Evolutionary conservation across 2,888 invertebrate genomes (phyloP), one percentile per base, ranked within the genome.

Genomic region (Acrobasis consociella): DNA sequence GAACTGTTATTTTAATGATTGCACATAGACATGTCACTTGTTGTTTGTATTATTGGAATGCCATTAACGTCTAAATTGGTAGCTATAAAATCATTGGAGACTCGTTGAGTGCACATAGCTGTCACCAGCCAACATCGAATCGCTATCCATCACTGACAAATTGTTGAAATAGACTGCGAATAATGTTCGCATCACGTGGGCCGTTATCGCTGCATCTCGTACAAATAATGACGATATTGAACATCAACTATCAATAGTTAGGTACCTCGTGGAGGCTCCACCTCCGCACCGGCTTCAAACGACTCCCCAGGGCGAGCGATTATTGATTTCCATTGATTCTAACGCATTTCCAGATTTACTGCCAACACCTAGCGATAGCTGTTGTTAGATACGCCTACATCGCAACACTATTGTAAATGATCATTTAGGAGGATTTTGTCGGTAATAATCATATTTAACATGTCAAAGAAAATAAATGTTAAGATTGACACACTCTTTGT

Each of bases 241-340:
- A 67, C 65, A 68, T 64, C 64, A 67, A 67, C 68, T 70, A 72
- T 70, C 67, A 64, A 66, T 67, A 65, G 65, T 63, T 62, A 58
- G 46, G 42, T 39, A 50, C 60, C 31, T 13, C 46, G 65, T 65
- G 64, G 69, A 76, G 71, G 66, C 73, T 76, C 72, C 73, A 76
- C 76, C 78, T 81, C 77, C 74, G 69, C 73, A 70, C 64, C 71
- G 67, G 74, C 71, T 73, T 68, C 72, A 67, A 85, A 90, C 80
- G 80, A 73, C 86, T 86, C 91, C 88, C 91, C 69, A 69, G 89
- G 79, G 91, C 74, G 72, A 66, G 67, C 59, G 67, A 69, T 81
- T 85, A 91, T 89, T 91, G 90, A 89, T 90, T 87, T 76, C 79
- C 77, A 92, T 91, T 90, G 91, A 91, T 88, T 91, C 87, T 86